Base-by-base conservation (phyloP, 1,140 invertebrate genomes). In the Steinernema feltiae region DNA sequence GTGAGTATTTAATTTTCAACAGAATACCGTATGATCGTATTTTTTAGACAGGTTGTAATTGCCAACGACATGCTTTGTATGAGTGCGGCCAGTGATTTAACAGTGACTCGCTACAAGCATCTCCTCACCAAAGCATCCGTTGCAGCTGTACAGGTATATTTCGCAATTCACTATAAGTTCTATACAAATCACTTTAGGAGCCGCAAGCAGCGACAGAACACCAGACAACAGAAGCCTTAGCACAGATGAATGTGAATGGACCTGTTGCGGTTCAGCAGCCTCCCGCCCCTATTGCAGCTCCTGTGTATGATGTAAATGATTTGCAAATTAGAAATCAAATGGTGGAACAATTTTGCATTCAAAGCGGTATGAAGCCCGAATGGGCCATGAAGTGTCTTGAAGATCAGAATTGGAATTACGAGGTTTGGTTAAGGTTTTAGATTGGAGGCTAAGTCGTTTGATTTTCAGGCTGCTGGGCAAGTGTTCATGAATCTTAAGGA, bases 21-120 rank as follows among this genome's bases (percentile, higher is more conserved):
- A 24, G 21, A 75, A 24, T 18, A 27, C 0, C 17, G 1, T 53
- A 48, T 0, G 32, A 78, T n/a, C n/a, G 41, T n/a, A 46, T 21
- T 48, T 30, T 63, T 48, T 1, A 79, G 78, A 17, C 7, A 70
- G 1, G 73, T 79, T 0, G 78, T 73, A 1, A 48, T 79, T 18
- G 1, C 77, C 32, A 76, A 74, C 7, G 78, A 79, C 41, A 74
- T 75, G 32, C 76, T 79, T 2, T 74, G 48, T 41, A 73, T 79
- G 21, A 41, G 70, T 1, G 72, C 72, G 12, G 63, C 72, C 24
- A 53, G 69, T 21, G 31, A 71, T 15, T 71, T 63, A 3, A 27
- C 73, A 18, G 15, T 78, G 1, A 74, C 77, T 27, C 53, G 70
- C 3, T 78, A 79, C 70, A 78, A 78, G 70, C 32, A 72, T 29